Percentiles rank a stretch among this genome's conserved stretches.
Conservation (phyloP, 2,888 invertebrate genomes). For the Microctonus aethiopoides region DNA sequence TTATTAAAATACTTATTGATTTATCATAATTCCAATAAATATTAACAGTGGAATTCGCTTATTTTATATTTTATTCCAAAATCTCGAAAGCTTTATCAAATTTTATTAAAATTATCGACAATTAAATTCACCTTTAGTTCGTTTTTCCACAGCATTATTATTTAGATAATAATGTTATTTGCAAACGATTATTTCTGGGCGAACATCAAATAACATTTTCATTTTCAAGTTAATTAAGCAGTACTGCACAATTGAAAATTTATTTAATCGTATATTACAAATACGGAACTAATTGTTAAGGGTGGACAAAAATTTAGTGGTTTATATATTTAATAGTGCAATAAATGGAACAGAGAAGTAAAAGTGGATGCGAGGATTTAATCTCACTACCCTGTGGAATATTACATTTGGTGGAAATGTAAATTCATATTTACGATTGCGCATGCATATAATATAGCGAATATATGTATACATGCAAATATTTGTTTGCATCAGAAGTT, state of each 20-base stretch:
- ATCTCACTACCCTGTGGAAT: background rate
- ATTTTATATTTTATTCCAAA: too few species aligned
- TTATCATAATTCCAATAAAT: too few species aligned
- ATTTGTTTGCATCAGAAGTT: background rate
- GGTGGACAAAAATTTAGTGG: background rate
- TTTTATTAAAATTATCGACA: too few species aligned
- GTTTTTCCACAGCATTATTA: background rate
- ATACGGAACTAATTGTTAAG: background rate
- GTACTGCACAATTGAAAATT: background rate
- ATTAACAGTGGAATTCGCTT: too few species aligned
- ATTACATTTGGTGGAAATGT: background rate
- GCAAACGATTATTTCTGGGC: background rate
- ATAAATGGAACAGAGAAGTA: background rate
- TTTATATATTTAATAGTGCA: background rate
- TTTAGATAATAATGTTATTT: background rate
- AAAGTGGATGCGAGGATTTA: background rate
- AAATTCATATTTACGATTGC: conserved; percentile 1
- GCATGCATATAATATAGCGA: background rate
- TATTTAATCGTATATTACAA: background rate
- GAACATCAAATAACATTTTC: background rate
- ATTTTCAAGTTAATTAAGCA: background rate
- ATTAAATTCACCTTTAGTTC: background rate
- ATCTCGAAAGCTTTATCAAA: too few species aligned
- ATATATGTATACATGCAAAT: background rate
- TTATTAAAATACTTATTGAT: too few species aligned